phyloP scores from a whole-genome alignment of 2,888 invertebrate genomes.

The Pseudococcus viburni region DNA sequence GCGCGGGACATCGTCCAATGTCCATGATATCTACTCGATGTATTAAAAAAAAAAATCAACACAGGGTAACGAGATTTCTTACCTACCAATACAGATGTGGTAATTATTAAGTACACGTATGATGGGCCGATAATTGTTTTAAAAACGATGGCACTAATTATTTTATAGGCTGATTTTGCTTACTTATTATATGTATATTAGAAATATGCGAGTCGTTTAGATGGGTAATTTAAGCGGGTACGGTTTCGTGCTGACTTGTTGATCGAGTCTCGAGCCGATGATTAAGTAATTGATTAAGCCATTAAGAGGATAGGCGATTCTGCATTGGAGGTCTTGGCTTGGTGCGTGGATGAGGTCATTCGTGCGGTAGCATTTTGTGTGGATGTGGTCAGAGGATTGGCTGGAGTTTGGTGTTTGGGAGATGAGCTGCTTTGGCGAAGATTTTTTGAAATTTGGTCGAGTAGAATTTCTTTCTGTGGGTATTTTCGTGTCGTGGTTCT shows the following conservation, averaged over 20 bases:
- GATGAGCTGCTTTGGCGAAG: too few species aligned
- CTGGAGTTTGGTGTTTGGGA: neutral
- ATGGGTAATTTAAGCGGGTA: neutral
- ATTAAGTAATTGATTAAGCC: conserved; percentile 29
- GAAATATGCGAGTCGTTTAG: conserved; percentile 21
- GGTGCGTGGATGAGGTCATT: neutral
- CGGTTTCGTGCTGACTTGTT: neutral
- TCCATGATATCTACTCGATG: neutral
- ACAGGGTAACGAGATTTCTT: neutral
- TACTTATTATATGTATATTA: neutral
- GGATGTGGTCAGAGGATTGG: neutral
- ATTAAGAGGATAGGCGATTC: neutral
- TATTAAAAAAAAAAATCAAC: neutral
- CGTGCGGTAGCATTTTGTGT: neutral
- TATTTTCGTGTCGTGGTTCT: too few species aligned
- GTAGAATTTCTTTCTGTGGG: too few species aligned
- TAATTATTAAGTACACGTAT: conserved; percentile 8
- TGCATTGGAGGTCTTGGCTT: conserved; percentile 19
- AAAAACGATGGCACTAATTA: conserved; percentile 47
- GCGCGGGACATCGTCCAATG: neutral
- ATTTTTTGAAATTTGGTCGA: too few species aligned
- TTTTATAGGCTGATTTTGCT: conserved; percentile 29
- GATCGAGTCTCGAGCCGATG: neutral
- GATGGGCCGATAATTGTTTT: conserved; percentile 30
- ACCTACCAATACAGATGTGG: neutral